Percentiles rank a stretch among this genome's conserved stretches.
phyloP scores from a whole-genome alignment of 2,888 invertebrate species.

The Nomada ferruginata region DNA sequence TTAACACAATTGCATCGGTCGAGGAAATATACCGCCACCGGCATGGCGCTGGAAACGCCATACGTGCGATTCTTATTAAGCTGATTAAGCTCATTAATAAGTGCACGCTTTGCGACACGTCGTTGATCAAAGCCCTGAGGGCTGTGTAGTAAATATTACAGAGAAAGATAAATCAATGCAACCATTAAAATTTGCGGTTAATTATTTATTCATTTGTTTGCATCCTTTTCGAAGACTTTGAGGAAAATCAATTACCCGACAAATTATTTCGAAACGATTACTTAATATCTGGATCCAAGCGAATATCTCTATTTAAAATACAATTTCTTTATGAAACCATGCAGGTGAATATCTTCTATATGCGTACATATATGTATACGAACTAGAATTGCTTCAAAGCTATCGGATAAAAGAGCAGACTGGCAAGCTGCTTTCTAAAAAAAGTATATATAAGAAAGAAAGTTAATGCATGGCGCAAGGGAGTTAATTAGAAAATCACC shows the following conservation, averaged over 20 bases:
- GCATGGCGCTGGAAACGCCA: neutral
- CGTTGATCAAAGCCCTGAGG: conserved; percentile 22
- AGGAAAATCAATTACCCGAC: too few relatives aligned
- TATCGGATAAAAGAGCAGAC: neutral
- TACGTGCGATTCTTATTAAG: conserved; percentile 32
- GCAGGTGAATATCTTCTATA: too few relatives aligned
- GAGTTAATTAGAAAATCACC: conserved; percentile 26
- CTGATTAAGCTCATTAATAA: conserved; percentile 29
- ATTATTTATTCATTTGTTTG: too few relatives aligned
- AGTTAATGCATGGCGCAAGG: neutral
- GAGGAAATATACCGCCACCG: neutral
- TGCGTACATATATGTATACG: neutral
- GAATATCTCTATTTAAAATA: too few relatives aligned
- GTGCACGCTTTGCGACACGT: conserved; percentile 18
- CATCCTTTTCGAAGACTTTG: too few relatives aligned
- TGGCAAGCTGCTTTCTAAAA: neutral
- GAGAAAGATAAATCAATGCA: conserved; percentile 16
- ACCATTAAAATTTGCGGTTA: neutral
- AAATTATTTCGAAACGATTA: too few relatives aligned
- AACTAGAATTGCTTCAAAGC: neutral
- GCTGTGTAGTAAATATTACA: neutral
- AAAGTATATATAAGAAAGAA: too few relatives aligned
- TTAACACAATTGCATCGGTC: conserved; percentile 27
- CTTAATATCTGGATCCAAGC: too few relatives aligned
- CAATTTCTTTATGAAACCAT: too few relatives aligned